A percentile compares a stretch with the other conserved stretches of the same genome.
These are phyloP conservation scores for Melanerpes aurifrons DNA, from an alignment of 2,113 vertebrate species.

Conservation along the genomic window DNA sequence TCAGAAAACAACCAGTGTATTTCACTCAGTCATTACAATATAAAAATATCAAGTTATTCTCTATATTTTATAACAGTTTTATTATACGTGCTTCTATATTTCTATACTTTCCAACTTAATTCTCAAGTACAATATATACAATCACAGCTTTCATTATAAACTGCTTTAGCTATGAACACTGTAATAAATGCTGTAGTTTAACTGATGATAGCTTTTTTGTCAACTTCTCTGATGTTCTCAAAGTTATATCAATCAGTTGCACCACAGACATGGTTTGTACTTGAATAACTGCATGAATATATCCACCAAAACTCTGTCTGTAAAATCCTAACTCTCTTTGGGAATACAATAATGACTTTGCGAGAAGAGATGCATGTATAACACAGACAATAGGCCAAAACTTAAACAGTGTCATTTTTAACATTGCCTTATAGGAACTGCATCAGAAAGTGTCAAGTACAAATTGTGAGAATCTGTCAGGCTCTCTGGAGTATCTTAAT, in stretches of 20 bases:
- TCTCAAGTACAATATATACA: background rate
- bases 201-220: background rate
- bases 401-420: background rate
- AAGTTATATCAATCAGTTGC: accelerated
- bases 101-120: background rate
- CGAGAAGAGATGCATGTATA: background rate
- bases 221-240: background rate
- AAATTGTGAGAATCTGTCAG: background rate
- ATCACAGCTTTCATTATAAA: background rate
- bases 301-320: background rate
- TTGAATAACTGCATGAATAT: background rate
- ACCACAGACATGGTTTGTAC: background rate
- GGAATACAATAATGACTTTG: background rate
- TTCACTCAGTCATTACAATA: background rate
- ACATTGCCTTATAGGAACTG: background rate
- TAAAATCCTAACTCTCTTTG: background rate
- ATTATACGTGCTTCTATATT: background rate
- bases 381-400: background rate
- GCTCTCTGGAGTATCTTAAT: background rate
- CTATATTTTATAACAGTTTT: background rate
- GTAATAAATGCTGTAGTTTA: background rate
- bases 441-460: background rate
- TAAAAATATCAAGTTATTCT: background rate
- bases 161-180: background rate
- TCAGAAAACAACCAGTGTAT: background rate